Conservation (phyloP, 2,797 vertebrate species). For the Eupleurogrammus muticus region DNA sequence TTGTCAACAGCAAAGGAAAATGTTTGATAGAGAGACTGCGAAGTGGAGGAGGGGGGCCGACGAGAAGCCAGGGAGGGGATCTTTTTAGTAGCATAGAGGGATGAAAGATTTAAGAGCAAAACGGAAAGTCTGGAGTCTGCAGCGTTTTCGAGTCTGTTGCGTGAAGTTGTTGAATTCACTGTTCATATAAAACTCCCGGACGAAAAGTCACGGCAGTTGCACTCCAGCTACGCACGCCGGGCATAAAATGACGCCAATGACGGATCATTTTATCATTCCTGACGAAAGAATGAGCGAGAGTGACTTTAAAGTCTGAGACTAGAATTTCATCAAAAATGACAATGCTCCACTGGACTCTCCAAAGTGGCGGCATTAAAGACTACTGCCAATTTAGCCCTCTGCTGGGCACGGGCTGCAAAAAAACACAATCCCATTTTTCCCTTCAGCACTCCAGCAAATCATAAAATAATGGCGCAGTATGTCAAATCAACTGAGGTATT, state of each 20-base stretch:
- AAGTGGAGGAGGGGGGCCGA: slow-evolving; percentile 11
- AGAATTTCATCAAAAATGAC: slow-evolving; percentile 37
- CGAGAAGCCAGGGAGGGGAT: slow-evolving; percentile 11
- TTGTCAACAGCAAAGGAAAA: slow-evolving; percentile 67
- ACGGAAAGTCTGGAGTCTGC: slow-evolving; percentile 48
- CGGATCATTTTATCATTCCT: slow-evolving; percentile 37
- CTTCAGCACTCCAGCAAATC: slow-evolving; percentile 42
- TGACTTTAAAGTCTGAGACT: slow-evolving; percentile 30
- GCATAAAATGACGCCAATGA: slow-evolving; percentile 26
- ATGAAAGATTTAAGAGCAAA: slow-evolving; percentile 64
- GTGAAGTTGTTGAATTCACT: slow-evolving; percentile 60
- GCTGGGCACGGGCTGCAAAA: slow-evolving; percentile 41
- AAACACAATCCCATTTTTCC: slow-evolving; percentile 39
- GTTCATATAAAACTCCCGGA: slow-evolving; percentile 52
- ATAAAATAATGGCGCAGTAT: slow-evolving; percentile 39
- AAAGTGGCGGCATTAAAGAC: slow-evolving; percentile 33
- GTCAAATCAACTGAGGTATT: slow-evolving; percentile 41
- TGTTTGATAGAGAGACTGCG: slow-evolving; percentile 54
- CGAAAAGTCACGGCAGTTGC: slow-evolving; percentile 45
- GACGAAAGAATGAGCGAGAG: slow-evolving; percentile 20
- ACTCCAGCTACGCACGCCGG: slow-evolving; percentile 17
- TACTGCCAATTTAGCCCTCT: slow-evolving; percentile 58
- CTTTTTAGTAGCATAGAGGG: slow-evolving; percentile 34
- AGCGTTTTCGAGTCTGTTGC: slow-evolving; percentile 29
- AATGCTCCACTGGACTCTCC: slow-evolving; percentile 40